These are phyloP conservation scores for Drosophila formosana DNA, from an alignment of 2,888 invertebrate genomes.

Conservation along the genomic window DNA sequence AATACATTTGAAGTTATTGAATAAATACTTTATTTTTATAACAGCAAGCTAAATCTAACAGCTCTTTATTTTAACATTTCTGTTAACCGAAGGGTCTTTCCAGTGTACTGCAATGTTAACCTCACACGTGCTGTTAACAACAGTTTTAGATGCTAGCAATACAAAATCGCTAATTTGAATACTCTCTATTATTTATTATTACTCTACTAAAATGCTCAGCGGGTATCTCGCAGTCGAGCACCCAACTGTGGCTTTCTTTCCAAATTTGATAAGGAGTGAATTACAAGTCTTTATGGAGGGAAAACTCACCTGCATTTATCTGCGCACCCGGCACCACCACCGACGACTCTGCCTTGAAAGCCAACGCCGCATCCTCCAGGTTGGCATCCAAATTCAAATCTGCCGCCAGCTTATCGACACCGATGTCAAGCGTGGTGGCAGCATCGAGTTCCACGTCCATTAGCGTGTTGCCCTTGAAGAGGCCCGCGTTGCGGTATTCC, in stretches of 20 bases:
- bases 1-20: no score
- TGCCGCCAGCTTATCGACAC: conserved; percentile 53
- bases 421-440: conserved; percentile 66
- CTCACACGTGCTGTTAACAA: background rate
- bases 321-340: conserved; percentile 68
- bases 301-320: conserved; percentile 70
- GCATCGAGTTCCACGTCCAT: conserved; percentile 75
- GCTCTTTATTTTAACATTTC: no score
- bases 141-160: no score
- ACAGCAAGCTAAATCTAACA: no score
- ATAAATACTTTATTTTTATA: background rate
- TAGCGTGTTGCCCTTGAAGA: conserved; percentile 78
- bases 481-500: conserved; percentile 73
- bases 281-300: background rate
- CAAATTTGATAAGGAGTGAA: background rate
- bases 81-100: no score
- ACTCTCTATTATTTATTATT: no score
- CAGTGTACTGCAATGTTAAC: no score
- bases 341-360: conserved; percentile 69
- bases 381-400: conserved; percentile 17
- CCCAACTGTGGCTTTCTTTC: background rate
- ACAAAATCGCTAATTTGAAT: no score
- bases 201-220: no score
- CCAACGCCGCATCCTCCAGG: conserved; percentile 29
- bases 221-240: background rate